These are phyloP conservation scores for Drosophila subpulchrella DNA, from an alignment of 1,140 invertebrate genomes.

Conservation along the genomic window DNA sequence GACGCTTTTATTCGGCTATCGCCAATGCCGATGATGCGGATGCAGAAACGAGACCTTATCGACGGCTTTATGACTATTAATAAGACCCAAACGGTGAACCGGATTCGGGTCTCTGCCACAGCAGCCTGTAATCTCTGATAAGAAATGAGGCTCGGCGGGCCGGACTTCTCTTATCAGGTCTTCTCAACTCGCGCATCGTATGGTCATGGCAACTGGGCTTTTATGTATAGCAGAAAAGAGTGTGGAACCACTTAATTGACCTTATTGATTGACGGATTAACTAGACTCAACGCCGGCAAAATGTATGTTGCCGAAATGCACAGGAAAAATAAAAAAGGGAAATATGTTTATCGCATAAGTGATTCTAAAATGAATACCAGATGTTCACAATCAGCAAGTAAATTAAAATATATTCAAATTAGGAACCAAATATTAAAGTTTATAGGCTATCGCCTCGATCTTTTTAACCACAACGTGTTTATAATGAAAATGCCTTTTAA, in stretches of 20 bases:
- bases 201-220: conserved; percentile 22
- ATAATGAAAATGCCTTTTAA: too few species aligned
- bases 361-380: not conserved
- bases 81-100: conserved; percentile 52
- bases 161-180: conserved; percentile 31
- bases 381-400: not conserved
- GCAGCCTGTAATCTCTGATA: conserved; percentile 43
- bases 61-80: conserved; percentile 22
- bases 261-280: conserved; percentile 34
- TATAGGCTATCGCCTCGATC: not conserved
- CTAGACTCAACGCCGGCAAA: not conserved
- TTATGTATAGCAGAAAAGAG: not conserved
- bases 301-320: not conserved
- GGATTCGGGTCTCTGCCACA: conserved; percentile 39
- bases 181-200: conserved; percentile 25
- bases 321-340: not conserved
- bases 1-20: conserved; percentile 18
- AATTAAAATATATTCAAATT: too few species aligned
- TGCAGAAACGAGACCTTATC: conserved; percentile 45
- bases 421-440: too few species aligned
- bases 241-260: conserved; percentile 17
- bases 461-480: not conserved
- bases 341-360: not conserved
- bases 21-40: conserved; percentile 48
- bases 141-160: conserved; percentile 36